Base-by-base conservation (phyloP, 2,113 vertebrate species). In the Acrocephalus arundinaceus region DNA sequence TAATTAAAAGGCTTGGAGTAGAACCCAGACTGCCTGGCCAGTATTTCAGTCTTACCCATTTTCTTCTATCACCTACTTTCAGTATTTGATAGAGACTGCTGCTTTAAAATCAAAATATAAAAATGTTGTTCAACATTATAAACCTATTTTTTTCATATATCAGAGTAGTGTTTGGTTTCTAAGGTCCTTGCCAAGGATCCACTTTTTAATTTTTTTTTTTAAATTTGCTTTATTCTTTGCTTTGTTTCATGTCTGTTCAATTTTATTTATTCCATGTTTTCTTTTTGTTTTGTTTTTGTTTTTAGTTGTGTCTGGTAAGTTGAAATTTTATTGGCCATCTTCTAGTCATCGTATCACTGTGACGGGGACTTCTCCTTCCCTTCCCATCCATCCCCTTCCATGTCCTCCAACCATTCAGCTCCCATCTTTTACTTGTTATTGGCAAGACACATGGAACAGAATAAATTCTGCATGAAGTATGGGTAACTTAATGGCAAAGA, bases 221-320 rank as follows among this genome's bases (percentile, higher is more conserved):
- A 90, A 74, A 95, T 97, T 97, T 82, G 41, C 71, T 96, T 97
- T 97, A 63, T 94, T 97, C 96, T 97, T 96, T 94, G 62, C 96
- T 97, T 96, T 77, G 41, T 88, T 97, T 97, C 97, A 78, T 92
- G 31, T 95, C 96, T 90, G 57, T 92, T 97, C 96, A 82, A 95
- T 98, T 97, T 98, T 98, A 98, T 97, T 97, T 98, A 98, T 98
- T 98, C 98, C 97, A 98, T 98, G 97, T 99, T 98, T 98, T 99
- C 95, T 98, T 98, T 98, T 98, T 98, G 98, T 97, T 98, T 97
- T 98, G 96, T 97, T 97, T 97, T 97, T 91, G 94, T 96, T 99
- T 99, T 98, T 99, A 99, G 99, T 99, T 98, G 97, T 99, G 97
- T 99, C 99, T 99, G 99, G 99, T 99, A 99, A 99, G 99, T 99